A percentile compares a stretch with the other conserved stretches of the same genome.
These are phyloP conservation scores for Ctenosaura bakeri DNA, from an alignment of 2,797 vertebrate species.

Conservation along the genomic window DNA sequence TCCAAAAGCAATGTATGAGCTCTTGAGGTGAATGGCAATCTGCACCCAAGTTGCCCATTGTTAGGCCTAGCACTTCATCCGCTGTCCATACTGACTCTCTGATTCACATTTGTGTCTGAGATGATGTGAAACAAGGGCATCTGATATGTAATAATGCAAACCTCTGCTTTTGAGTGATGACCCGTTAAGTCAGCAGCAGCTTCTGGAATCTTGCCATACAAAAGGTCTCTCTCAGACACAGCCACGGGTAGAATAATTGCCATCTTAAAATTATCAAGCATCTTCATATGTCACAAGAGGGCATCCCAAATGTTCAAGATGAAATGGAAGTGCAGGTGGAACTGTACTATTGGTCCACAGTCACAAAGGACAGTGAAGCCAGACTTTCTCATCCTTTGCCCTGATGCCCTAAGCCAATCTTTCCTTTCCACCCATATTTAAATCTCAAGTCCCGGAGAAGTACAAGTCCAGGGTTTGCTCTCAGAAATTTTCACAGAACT, in stretches of 20 bases:
- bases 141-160: not conserved
- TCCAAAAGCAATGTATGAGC: not conserved
- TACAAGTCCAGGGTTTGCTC: not conserved
- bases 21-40: not conserved
- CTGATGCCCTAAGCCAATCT: not conserved
- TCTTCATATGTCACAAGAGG: not conserved
- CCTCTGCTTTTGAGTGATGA: not conserved
- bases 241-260: not conserved
- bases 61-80: not conserved
- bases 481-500: constrained; percentile 35
- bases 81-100: not conserved
- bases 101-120: not conserved
- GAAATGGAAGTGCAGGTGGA: not conserved
- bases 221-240: not conserved
- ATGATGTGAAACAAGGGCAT: too few species aligned
- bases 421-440: constrained; percentile 11
- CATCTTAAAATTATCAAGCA: not conserved
- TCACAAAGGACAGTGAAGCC: not conserved
- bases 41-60: not conserved
- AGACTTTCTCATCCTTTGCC: not conserved
- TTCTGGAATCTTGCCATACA: not conserved
- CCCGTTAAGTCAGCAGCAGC: not conserved
- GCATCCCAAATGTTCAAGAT: not conserved
- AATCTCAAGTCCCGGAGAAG: constrained; percentile 3
- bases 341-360: not conserved